Percentiles rank a stretch among this genome's conserved stretches.
These are phyloP conservation scores for Pipa parva DNA, from an alignment of 2,113 vertebrate genomes.

Conservation along the genomic window DNA sequence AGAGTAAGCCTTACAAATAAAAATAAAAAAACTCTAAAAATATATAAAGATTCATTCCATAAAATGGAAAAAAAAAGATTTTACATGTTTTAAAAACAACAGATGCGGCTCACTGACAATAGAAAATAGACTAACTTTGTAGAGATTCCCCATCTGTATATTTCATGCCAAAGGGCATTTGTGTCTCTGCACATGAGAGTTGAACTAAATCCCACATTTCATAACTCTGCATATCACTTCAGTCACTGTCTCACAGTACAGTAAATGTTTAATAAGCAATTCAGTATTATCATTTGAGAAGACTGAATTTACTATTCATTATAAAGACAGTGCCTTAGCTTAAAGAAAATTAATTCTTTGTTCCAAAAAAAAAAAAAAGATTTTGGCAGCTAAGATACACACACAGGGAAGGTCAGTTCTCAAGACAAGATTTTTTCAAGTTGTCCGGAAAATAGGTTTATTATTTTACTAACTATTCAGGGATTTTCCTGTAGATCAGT, in stretches of 20 bases:
- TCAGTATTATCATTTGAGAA: conserved; percentile 16
- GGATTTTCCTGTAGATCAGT: no score
- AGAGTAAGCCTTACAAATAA: background rate
- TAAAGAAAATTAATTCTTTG: conserved; percentile 22
- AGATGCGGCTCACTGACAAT: background rate
- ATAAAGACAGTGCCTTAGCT: conserved; percentile 32
- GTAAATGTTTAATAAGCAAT: conserved; percentile 37
- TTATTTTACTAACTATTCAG: no score
- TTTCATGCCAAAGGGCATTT: background rate
- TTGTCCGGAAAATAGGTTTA: no score
- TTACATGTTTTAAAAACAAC: background rate
- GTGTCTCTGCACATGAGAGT: background rate
- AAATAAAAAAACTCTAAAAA: background rate
- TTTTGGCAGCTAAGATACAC: background rate
- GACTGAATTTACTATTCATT: conserved; percentile 25
- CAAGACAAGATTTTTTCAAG: no score
- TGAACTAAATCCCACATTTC: background rate
- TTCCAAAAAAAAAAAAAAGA: conserved; percentile 5
- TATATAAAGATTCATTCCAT: no score
- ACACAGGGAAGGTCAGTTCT: background rate
- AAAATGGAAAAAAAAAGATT: no score
- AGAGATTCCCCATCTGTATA: background rate
- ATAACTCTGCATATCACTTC: background rate
- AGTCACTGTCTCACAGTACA: conserved; percentile 13
- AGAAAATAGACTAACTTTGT: background rate